Evolutionary conservation across 2,113 vertebrate species (phyloP).

Genomic region (Takifugu flavidus): DNA sequence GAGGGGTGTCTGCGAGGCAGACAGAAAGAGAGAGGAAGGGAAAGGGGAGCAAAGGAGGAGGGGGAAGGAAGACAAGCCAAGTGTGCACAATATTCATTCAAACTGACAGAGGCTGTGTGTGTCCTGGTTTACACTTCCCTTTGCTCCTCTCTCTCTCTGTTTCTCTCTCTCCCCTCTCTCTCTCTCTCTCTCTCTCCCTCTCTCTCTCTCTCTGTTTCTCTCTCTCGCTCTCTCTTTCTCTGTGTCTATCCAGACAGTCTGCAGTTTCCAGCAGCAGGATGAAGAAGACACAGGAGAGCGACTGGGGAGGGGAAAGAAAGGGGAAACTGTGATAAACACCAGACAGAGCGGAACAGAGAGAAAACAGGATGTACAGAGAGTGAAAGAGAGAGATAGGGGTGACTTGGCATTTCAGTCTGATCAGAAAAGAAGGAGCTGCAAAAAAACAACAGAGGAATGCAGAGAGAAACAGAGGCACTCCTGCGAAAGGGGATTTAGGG

Average conservation of each 20-base stretch:
- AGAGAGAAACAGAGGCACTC: constrained; percentile 33
- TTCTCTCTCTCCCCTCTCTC: constrained; percentile 10
- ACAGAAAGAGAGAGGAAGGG: constrained; percentile 39
- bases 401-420: constrained; percentile 26
- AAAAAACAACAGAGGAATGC: constrained; percentile 39
- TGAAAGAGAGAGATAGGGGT: constrained; percentile 30
- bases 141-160: constrained; percentile 34
- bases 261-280: constrained; percentile 57
- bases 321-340: constrained; percentile 26
- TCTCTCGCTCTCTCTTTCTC: constrained; percentile 20
- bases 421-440: constrained; percentile 32
- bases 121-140: constrained; percentile 73
- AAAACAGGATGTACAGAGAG: constrained; percentile 23
- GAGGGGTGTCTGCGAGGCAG: constrained; percentile 39
- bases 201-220: constrained; percentile 6
- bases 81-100: constrained; percentile 76
- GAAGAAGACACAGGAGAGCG: constrained; percentile 51
- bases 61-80: constrained; percentile 54
- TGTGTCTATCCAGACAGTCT: constrained; percentile 55
- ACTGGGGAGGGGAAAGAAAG: constrained; percentile 33
- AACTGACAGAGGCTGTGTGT: constrained; percentile 71
- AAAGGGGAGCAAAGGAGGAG: constrained; percentile 63
- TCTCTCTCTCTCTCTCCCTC: constrained; percentile 18
- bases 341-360: constrained; percentile 10
- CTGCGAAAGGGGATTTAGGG: constrained; percentile 28